Conservation (phyloP, 2,113 vertebrate species). For the Cygnus atratus region DNA sequence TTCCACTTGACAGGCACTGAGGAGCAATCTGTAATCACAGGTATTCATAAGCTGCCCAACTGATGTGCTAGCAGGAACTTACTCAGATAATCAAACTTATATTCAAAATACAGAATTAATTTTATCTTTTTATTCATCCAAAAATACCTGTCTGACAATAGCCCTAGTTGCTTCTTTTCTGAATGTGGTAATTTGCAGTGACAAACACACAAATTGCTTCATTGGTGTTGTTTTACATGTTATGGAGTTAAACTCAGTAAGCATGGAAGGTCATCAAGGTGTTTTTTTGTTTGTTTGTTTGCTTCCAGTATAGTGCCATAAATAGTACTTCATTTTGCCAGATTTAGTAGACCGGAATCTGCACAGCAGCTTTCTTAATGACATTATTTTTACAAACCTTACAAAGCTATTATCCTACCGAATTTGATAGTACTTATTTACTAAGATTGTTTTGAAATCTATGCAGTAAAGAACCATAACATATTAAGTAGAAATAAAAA, state of each 20-base stretch:
- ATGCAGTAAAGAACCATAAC: not conserved
- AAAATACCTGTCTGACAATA: not conserved
- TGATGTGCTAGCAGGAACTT: not conserved
- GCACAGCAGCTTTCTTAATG: not conserved
- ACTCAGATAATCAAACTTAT: not conserved
- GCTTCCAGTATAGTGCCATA: not conserved
- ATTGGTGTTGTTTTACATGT: not conserved
- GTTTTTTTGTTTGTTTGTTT: not conserved
- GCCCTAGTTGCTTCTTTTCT: not conserved
- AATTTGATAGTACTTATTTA: not conserved
- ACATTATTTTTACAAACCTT: not conserved
- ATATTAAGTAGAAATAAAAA: not conserved
- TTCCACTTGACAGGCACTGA: conserved; percentile 67
- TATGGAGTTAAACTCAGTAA: not conserved
- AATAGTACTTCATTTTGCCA: not conserved
- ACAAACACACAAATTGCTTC: not conserved
- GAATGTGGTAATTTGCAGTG: not conserved
- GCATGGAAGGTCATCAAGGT: not conserved
- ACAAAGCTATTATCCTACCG: not conserved
- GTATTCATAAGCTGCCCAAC: not conserved
- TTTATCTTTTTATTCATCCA: not conserved
- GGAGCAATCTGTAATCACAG: conserved; percentile 78
- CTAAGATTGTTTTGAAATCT: not conserved
- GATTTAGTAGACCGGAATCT: not conserved
- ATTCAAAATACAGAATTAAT: not conserved